Base-by-base conservation (phyloP, 2,888 invertebrate genomes). In the Hydriomena furcata region DNA sequence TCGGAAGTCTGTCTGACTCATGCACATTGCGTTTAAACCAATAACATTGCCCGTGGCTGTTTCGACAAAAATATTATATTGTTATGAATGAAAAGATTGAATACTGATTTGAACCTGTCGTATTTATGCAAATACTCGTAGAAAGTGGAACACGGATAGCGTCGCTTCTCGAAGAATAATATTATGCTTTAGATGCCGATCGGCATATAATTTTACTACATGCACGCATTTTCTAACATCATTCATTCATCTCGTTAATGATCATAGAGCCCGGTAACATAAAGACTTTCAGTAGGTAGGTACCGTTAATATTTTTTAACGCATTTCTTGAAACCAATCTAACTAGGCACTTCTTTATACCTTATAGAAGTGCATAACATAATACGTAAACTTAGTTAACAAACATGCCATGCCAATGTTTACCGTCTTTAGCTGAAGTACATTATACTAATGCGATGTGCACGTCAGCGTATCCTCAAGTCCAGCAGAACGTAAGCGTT, bases 1-100 rank as follows among this genome's bases (percentile, higher is more conserved):
- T 59, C 68, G 47, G 40, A 53, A 58, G 38, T 58, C 58, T 50
- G 60, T 46, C 55, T 71, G 71, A 69, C 62, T 70, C 71, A 71
- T 57, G 24, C 53, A 35, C 35, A 32, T 30, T 51, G 27, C 31
- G 43, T 21, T 48, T 37, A 43, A 35, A 52, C 47, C 40, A 43
- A 43, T 43, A 41, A 31, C 12, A 38, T 3, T 32, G 31, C 34
- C 25, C 32, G 43, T 21, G 25, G 10, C 23, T 31, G 7, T 11
- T n/a, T 25, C 24, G 36, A 27, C 30, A 23, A 32, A 27, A 42
- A 31, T 45, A 40, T 30, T 12, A 17, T 3, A 31, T 13, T 13
- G 7, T 24, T 23, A 17, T 35, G 8, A 28, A 17, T 34, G 7
- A 23, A 31, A 37, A 36, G 7, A 24, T 44, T 44, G 40, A 30